Conservation (phyloP, 2,113 vertebrate species). For the Neomonachus schauinslandi region DNA sequence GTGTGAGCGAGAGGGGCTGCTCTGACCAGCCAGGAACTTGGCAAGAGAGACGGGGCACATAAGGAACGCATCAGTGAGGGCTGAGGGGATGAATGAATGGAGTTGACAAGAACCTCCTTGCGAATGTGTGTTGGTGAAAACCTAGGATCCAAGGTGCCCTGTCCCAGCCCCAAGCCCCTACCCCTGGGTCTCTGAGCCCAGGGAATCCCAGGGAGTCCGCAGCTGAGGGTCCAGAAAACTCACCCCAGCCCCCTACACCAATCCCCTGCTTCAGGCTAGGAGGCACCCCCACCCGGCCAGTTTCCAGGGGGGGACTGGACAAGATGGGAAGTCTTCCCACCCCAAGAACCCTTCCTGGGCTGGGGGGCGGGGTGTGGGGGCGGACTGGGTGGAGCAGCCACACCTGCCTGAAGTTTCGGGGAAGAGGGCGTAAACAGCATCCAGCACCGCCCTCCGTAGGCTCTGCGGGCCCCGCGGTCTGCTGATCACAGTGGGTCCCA, state of each 20-base stretch:
- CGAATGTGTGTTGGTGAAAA: neutral
- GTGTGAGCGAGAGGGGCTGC: neutral
- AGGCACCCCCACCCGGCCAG: neutral
- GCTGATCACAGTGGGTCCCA: slow-evolving; percentile 14
- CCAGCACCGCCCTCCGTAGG: neutral
- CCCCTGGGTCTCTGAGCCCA: neutral
- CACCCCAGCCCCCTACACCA: neutral
- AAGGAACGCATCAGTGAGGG: fast-evolving
- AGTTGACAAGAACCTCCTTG: neutral
- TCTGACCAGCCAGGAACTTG: neutral
- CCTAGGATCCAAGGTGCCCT: neutral
- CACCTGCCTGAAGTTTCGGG: slow-evolving; percentile 68
- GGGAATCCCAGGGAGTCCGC: neutral
- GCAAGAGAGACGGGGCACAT: no score
- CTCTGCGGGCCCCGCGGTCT: slow-evolving; percentile 44
- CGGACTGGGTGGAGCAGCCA: slow-evolving; percentile 65
- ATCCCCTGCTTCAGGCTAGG: neutral
- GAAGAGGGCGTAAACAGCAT: slow-evolving; percentile 65
- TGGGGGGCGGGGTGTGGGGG: neutral
- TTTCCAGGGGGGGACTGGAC: neutral
- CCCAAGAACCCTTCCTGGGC: neutral
- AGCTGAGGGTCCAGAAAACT: neutral
- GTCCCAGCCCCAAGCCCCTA: neutral
- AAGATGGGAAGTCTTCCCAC: neutral
- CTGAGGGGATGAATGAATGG: neutral